Evolutionary conservation across 2,888 invertebrate genomes (phyloP), one percentile per base, ranked within the genome.

Genomic region (Polymixis lichenea): DNA sequence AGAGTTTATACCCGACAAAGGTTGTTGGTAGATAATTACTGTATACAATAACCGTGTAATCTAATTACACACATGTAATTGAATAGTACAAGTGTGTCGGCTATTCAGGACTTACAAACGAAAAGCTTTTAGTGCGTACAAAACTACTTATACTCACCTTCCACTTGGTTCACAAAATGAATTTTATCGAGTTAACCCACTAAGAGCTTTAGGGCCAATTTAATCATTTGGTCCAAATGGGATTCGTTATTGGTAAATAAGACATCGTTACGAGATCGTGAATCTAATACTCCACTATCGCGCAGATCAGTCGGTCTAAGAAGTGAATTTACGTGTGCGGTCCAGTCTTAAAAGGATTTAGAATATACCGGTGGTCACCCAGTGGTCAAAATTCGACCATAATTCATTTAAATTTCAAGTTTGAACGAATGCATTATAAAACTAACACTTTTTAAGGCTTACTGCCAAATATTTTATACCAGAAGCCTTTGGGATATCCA

Each of bases 61-160:
- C 78, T 89, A 87, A 91, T 92, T 91, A 91, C 86, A 72, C 72
- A 79, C 83, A n/a, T n/a, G 85, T 90, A 92, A 92, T 91, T 91
- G 91, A 91, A 91, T 89, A 89, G 83, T 85, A 89, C 89, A 85
- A 90, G 84, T 91, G 87, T 88, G 89, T 89, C 86, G 86, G 88
- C 89, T 86, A 89, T 90, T 91, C 86, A 88, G 83, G 86, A 88
- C 87, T 89, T 87, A 84, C 87, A 89, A 78, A 86, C 84, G 86
- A 89, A 92, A 93, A 92, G 92, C 93, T 94, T 94, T 94, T 93
- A 93, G 90, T 91, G 89, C 90, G 89, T 91, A 91, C 90, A 89
- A 91, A 92, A 93, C 93, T 93, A 92, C 92, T 92, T 90, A 90
- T 87, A 91, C 89, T 86, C 85, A 89, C 90, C 90, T 91, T 90